These are phyloP conservation scores for Rhynchomys soricoides DNA, from an alignment of 2,113 vertebrate genomes.

Conservation along the genomic window DNA sequence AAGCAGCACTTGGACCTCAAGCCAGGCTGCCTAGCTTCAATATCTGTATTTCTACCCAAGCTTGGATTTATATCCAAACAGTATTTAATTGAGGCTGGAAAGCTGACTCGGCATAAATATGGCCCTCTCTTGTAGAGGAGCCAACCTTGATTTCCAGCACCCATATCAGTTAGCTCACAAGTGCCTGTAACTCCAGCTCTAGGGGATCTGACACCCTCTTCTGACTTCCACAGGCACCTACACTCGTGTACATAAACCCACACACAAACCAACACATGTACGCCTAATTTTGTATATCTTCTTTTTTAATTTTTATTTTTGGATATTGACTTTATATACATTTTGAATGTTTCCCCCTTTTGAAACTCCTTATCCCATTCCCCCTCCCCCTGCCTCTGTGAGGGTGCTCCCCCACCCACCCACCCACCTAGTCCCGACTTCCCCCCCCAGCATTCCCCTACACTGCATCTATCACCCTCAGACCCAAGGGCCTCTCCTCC, in stretches of 20 bases:
- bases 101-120: background rate
- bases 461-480: too few species aligned
- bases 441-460: too few species aligned
- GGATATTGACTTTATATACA: too few species aligned
- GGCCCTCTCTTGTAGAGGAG: background rate
- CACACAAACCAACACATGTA: background rate
- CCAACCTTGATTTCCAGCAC: background rate
- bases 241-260: background rate
- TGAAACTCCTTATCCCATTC: too few species aligned
- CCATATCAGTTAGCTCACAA: background rate
- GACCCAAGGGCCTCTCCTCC: too few species aligned
- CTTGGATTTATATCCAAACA: constrained; percentile 12
- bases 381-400: too few species aligned
- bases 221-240: background rate
- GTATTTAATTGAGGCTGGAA: background rate
- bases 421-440: too few species aligned
- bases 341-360: too few species aligned
- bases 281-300: background rate
- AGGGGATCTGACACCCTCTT: background rate
- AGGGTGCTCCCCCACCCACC: too few species aligned
- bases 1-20: background rate
- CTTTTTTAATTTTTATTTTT: too few species aligned
- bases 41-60: background rate
- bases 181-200: background rate
- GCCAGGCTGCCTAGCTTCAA: background rate